A percentile compares a stretch with the other conserved stretches of the same genome.
phyloP scores from a whole-genome alignment of 2,888 invertebrate species.

The Cerceris ruficornis region DNA sequence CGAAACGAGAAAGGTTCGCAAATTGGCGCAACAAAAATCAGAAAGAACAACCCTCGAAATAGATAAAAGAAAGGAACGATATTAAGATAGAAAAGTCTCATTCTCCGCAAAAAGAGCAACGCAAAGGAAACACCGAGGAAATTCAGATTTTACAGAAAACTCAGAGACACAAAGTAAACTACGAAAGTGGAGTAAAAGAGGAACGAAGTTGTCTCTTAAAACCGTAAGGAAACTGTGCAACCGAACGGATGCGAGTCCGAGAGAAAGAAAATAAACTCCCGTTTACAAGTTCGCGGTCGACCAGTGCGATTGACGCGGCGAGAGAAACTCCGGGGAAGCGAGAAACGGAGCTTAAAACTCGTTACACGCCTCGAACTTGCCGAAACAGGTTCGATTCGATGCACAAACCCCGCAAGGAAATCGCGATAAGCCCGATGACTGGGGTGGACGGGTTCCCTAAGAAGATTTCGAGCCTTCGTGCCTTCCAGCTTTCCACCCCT shows the following conservation, averaged over 20 bases:
- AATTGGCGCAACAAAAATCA: no score
- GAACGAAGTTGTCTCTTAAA: neutral
- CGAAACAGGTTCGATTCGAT: slow-evolving; percentile 10
- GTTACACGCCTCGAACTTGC: slow-evolving; percentile 27
- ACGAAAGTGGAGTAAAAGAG: neutral
- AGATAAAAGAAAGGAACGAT: no score
- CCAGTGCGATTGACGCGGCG: slow-evolving; percentile 13
- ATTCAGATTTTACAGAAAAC: no score
- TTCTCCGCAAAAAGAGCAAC: no score
- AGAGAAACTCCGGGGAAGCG: neutral
- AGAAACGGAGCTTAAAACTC: slow-evolving; percentile 15
- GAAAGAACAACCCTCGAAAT: no score
- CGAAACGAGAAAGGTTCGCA: no score
- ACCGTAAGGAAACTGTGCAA: neutral
- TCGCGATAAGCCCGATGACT: slow-evolving; percentile 22
- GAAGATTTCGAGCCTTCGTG: slow-evolving; percentile 24
- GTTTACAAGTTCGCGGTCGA: neutral
- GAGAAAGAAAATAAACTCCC: neutral
- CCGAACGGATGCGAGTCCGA: neutral
- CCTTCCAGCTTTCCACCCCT: neutral
- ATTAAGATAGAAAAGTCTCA: no score
- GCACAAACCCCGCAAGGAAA: slow-evolving; percentile 1
- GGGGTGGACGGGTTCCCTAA: slow-evolving; percentile 3
- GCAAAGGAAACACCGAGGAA: no score
- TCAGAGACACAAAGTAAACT: no score